These are phyloP conservation scores for Norana najaformis DNA, from an alignment of 2,888 invertebrate genomes.

Conservation along the genomic window DNA sequence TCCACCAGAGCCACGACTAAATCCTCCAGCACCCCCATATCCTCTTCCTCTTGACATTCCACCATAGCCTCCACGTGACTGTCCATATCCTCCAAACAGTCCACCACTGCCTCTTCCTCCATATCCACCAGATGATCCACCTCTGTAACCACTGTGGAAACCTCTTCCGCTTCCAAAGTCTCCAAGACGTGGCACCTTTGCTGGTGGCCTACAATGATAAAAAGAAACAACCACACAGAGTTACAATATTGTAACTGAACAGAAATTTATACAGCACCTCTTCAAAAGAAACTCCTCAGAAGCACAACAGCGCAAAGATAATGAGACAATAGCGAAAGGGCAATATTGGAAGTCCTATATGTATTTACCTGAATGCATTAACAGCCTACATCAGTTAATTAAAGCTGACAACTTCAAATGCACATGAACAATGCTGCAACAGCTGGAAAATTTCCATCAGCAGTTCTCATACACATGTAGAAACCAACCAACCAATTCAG, in stretches of 20 bases:
- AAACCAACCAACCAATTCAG: background rate
- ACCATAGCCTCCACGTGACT: background rate
- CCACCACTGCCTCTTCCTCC: slow-evolving; percentile 42
- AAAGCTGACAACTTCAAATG: background rate
- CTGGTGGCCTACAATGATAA: background rate
- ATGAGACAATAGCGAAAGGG: too few species aligned
- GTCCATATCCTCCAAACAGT: slow-evolving; percentile 20
- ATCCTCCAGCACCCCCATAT: slow-evolving; percentile 21
- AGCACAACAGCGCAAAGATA: background rate
- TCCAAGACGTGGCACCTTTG: slow-evolving; percentile 23
- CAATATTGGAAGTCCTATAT: too few species aligned
- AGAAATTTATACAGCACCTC: background rate
- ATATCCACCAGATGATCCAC: slow-evolving; percentile 29
- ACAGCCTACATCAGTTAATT: too few species aligned
- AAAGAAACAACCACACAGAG: background rate
- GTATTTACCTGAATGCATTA: too few species aligned
- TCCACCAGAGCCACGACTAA: slow-evolving; percentile 36
- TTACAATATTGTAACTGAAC: background rate
- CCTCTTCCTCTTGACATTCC: slow-evolving; percentile 25
- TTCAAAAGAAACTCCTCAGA: background rate
- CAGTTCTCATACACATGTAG: background rate
- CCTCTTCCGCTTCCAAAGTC: slow-evolving; percentile 20
- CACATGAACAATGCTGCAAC: background rate
- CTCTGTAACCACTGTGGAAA: background rate
- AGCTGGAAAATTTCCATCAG: background rate